Evolutionary conservation across 2,113 vertebrate genomes (phyloP).

Genomic region (Capreolus pygargus): DNA sequence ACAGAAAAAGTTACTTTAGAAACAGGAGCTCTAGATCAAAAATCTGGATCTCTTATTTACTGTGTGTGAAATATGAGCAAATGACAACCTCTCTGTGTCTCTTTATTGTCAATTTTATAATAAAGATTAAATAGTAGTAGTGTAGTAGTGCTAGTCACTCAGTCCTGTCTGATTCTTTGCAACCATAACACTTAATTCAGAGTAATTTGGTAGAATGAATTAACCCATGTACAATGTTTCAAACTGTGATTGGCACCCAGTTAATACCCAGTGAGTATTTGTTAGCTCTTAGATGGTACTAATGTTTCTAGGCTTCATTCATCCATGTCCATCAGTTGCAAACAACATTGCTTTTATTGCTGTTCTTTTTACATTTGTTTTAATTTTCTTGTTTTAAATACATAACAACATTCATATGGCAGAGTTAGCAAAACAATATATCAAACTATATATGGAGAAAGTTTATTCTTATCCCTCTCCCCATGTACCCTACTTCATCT

Average conservation of each 20-base stretch:
- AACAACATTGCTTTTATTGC: background rate
- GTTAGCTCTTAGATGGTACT: background rate
- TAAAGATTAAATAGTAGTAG: background rate
- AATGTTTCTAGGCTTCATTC: background rate
- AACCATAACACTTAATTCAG: background rate
- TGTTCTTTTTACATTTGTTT: background rate
- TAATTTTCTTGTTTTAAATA: constrained; percentile 13
- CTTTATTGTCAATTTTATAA: background rate
- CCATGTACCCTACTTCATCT: background rate
- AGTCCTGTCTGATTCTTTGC: background rate
- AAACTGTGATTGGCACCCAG: background rate
- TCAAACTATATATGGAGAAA: background rate
- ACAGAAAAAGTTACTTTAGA: background rate
- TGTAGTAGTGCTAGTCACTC: background rate
- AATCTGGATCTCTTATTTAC: background rate
- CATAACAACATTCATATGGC: background rate
- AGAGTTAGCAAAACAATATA: background rate
- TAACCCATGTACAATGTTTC: background rate
- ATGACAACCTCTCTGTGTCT: background rate
- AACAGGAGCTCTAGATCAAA: background rate
- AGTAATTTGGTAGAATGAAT: background rate
- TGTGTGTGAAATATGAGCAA: background rate
- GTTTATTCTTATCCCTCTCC: background rate
- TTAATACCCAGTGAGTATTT: background rate
- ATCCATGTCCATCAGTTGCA: background rate